phyloP scores from a whole-genome alignment of 2,888 invertebrate species.

The Parelbella ahira region DNA sequence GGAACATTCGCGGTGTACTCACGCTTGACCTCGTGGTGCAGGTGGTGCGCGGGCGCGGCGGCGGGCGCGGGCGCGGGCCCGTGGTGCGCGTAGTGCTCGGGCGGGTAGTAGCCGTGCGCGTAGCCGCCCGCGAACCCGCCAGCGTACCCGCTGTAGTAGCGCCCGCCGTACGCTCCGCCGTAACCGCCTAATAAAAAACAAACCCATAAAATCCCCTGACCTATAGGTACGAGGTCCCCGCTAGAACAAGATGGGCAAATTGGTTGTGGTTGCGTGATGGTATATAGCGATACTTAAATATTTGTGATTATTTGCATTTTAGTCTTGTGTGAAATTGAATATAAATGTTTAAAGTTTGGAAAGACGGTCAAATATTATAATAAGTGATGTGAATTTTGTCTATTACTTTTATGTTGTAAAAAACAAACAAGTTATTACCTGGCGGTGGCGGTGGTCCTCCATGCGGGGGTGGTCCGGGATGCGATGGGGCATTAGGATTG shows the following conservation, averaged over 20 bases:
- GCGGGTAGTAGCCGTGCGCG: constrained; percentile 40
- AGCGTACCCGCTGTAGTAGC: constrained; percentile 63
- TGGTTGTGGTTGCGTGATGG: too few species aligned
- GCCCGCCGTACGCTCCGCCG: constrained; percentile 55
- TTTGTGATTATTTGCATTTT: too few species aligned
- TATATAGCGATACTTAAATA: too few species aligned
- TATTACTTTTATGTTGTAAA: too few species aligned
- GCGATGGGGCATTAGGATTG: constrained; percentile 50
- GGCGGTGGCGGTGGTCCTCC: constrained; percentile 55
- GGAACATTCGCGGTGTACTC: constrained; percentile 32
- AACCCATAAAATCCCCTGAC: too few species aligned
- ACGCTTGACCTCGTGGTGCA: constrained; percentile 59
- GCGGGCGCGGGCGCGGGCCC: constrained; percentile 27
- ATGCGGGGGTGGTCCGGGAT: constrained; percentile 45
- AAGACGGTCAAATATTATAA: too few species aligned
- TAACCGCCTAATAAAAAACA: constrained; percentile 59
- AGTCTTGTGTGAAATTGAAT: too few species aligned
- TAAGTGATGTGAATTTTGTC: too few species aligned
- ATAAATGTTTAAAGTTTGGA: too few species aligned
- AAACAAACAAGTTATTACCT: constrained; percentile 2
- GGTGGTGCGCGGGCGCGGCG: constrained; percentile 27
- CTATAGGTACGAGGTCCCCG: too few species aligned
- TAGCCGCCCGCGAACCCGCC: constrained; percentile 40
- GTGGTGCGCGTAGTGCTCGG: constrained; percentile 42
- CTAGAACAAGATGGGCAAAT: too few species aligned